Conservation (phyloP, 2,113 vertebrate genomes). For the Corydoras sp. region DNA sequence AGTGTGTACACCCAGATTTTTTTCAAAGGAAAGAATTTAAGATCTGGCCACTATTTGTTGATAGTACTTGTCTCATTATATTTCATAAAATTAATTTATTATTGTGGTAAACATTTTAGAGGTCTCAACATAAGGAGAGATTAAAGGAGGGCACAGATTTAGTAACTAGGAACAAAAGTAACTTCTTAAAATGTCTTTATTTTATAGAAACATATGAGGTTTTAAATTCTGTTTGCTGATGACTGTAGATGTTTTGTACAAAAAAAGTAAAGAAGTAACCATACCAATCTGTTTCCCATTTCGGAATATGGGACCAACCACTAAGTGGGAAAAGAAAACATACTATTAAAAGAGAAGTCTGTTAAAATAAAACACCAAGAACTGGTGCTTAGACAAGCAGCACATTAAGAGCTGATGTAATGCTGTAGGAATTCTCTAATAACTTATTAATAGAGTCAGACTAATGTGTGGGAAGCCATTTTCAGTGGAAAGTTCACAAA, state of each 20-base stretch:
- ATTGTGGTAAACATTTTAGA: too few relatives aligned
- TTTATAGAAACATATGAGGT: not conserved
- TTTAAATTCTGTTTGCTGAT: too few relatives aligned
- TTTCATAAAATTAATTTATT: too few relatives aligned
- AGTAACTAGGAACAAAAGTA: too few relatives aligned
- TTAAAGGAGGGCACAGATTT: conserved; percentile 13
- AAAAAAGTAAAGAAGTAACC: conserved; percentile 3
- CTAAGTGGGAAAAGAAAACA: conserved; percentile 1
- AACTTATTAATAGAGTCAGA: conserved; percentile 61
- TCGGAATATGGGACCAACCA: conserved; percentile 17
- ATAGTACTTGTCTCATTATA: too few relatives aligned
- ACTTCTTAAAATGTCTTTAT: not conserved
- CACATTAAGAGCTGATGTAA: conserved; percentile 51
- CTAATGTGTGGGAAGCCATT: conserved; percentile 51
- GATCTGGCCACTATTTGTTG: too few relatives aligned
- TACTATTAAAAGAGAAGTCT: conserved; percentile 47
- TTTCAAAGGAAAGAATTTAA: too few relatives aligned
- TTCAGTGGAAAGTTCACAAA: conserved; percentile 52
- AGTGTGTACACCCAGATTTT: too few relatives aligned
- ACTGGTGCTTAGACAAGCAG: conserved; percentile 48
- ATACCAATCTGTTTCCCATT: conserved; percentile 1
- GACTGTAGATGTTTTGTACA: not conserved
- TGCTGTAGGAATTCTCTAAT: conserved; percentile 43
- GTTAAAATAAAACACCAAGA: conserved; percentile 48
- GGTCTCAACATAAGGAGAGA: too few relatives aligned